Conservation (phyloP, 2,113 vertebrate genomes). For the Panurus biarmicus region DNA sequence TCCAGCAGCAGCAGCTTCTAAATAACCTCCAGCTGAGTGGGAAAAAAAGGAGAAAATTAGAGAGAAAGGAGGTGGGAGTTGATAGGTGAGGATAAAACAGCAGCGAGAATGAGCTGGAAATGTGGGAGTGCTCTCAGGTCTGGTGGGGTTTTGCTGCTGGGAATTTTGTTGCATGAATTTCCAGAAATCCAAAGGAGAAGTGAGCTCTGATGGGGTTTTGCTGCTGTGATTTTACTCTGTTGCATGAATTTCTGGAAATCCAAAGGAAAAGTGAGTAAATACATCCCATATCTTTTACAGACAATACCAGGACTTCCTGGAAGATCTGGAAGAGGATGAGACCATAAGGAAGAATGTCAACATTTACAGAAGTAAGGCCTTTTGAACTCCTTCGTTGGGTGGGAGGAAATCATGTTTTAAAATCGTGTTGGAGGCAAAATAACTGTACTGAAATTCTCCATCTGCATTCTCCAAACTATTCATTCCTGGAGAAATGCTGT, state of each 20-base stretch:
- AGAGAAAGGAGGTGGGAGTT: not conserved
- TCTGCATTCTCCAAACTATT: not conserved
- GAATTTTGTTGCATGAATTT: not conserved
- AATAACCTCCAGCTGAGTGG: not conserved
- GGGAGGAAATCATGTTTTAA: not conserved
- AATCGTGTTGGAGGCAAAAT: not conserved
- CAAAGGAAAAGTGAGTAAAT: not conserved
- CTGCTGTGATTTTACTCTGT: not conserved
- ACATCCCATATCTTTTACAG: slow-evolving; percentile 55
- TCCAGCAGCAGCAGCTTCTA: not conserved
- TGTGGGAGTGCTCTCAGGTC: not conserved
- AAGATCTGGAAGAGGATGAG: slow-evolving; percentile 97
- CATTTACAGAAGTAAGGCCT: slow-evolving; percentile 87
- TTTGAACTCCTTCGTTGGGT: not conserved
- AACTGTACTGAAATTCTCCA: not conserved
- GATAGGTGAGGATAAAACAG: not conserved
- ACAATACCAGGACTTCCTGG: slow-evolving; percentile 96
- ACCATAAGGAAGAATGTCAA: slow-evolving; percentile 92
- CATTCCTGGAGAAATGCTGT: not conserved
- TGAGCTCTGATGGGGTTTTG: not conserved
- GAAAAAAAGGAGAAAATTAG: not conserved
- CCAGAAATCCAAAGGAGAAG: not conserved
- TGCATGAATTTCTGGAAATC: not conserved
- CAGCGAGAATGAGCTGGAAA: not conserved
- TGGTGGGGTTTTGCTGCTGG: not conserved